A percentile compares a stretch with the other conserved stretches of the same genome.
Evolutionary conservation across 35 echinoderm and acorn worm species (phyloP).

Genomic region (Apostichopus californicus): DNA sequence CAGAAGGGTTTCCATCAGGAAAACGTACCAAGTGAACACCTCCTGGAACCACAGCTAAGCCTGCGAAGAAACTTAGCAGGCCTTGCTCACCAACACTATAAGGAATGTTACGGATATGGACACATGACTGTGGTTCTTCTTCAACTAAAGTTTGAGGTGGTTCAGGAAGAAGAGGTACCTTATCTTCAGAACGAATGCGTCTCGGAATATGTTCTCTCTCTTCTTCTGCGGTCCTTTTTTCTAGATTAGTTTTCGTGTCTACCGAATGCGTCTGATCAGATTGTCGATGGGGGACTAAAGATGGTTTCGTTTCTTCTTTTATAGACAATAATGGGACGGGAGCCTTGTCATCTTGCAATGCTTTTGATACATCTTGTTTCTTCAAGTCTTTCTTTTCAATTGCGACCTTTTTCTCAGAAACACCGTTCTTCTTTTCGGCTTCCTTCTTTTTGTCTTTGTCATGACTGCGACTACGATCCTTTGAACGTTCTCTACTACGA

Average conservation of each 20-base stretch:
- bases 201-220: neutral
- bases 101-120: constrained; percentile 78
- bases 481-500: constrained; percentile 4
- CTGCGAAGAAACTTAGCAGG: constrained; percentile 72
- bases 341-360: neutral
- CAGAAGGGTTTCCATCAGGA: constrained; percentile 69
- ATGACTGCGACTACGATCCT: neutral
- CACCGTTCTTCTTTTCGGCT: neutral
- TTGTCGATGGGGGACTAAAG: neutral
- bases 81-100: constrained; percentile 65
- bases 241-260: neutral
- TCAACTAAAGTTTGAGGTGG: neutral
- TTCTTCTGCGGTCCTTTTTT: neutral
- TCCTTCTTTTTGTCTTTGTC: constrained; percentile 31
- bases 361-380: neutral
- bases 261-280: neutral
- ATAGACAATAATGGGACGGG: neutral
- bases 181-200: neutral
- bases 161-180: neutral
- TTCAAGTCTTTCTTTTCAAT: neutral
- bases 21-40: constrained; percentile 74
- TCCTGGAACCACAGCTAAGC: constrained; percentile 58
- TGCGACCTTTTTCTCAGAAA: neutral
- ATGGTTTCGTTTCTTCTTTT: neutral
- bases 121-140: constrained; percentile 10